Base-by-base conservation (phyloP, 2,113 vertebrate genomes). In the Epinephelus moara region DNA sequence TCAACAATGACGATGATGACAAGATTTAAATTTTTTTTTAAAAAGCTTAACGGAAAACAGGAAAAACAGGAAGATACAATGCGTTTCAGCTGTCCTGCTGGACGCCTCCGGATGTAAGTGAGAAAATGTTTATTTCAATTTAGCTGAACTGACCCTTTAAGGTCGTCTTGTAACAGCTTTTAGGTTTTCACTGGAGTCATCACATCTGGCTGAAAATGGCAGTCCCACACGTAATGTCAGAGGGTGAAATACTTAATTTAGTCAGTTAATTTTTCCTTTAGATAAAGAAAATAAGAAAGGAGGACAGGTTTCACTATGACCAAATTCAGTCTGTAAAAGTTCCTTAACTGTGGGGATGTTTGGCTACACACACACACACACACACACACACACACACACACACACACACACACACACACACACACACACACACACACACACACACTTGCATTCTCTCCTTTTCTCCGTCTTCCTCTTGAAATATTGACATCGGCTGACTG, bases 401-500 rank as follows among this genome's bases (percentile, higher is more conserved):
- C 33, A 37, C 33, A 37, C 33, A 37, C 33, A 37, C 33, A 37
- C 33, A 8, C 33, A 37, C 33, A 7, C 33, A 8, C 33, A 37
- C 33, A 7, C 33, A 37, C 33, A 37, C 79, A 37, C 33, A 8
- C 33, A 37, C 33, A 7, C 33, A 8, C 33, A 37, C 33, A 7
- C 33, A 37, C 33, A 37, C 79, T 75, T 57, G 40, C 23, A 70
- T 75, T 76, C 49, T 78, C 75, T 81, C 67, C 52, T 59, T 74
- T 80, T 66, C 57, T 70, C 21, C 47, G 18, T 76, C 69, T 79
- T 81, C 67, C 63, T 91, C 79, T 60, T 70, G 49, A 85, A 84
- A 78, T 82, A 88, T 89, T 85, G 90, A 88, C 86, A 84, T 70
- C 5, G 40, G 30, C 85, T 91, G 85, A 93, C 84, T 88, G 85